These are phyloP conservation scores for Tetheella fluctuosa DNA, from an alignment of 2,888 invertebrate genomes.

Conservation along the genomic window DNA sequence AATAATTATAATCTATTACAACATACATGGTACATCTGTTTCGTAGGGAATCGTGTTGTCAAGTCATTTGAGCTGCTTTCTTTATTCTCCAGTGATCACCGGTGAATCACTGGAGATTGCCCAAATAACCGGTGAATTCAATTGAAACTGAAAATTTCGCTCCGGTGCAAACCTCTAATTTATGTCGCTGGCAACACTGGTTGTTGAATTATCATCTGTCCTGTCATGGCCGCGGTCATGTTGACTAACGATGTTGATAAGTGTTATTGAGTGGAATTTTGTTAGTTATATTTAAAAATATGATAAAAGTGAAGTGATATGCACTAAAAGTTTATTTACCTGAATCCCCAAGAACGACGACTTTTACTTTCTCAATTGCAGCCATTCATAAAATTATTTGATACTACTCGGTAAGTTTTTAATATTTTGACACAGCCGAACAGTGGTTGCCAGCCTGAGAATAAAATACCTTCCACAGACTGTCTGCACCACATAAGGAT, in stretches of 20 bases:
- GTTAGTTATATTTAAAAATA: slow-evolving; percentile 8
- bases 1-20: too few relatives aligned
- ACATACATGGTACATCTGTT: too few relatives aligned
- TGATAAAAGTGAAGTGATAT: slow-evolving; percentile 42
- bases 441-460: background rate
- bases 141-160: too few relatives aligned
- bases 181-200: too few relatives aligned
- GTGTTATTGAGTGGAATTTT: slow-evolving; percentile 28
- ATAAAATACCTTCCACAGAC: background rate
- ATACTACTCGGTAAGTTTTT: slow-evolving; percentile 55
- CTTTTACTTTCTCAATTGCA: slow-evolving; percentile 94
- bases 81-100: too few relatives aligned
- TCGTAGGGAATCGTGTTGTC: too few relatives aligned
- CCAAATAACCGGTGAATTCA: too few relatives aligned
- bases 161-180: too few relatives aligned
- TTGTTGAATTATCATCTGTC: too few relatives aligned
- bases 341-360: slow-evolving; percentile 96
- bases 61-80: too few relatives aligned
- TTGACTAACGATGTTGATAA: slow-evolving; percentile 56
- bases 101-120: too few relatives aligned
- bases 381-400: slow-evolving; percentile 85
- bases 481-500: too few relatives aligned
- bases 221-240: slow-evolving; percentile 70
- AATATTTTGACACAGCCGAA: slow-evolving; percentile 52
- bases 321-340: slow-evolving; percentile 80